Base-by-base conservation (phyloP, 1,140 invertebrate species). In the Danaus melanippus region DNA sequence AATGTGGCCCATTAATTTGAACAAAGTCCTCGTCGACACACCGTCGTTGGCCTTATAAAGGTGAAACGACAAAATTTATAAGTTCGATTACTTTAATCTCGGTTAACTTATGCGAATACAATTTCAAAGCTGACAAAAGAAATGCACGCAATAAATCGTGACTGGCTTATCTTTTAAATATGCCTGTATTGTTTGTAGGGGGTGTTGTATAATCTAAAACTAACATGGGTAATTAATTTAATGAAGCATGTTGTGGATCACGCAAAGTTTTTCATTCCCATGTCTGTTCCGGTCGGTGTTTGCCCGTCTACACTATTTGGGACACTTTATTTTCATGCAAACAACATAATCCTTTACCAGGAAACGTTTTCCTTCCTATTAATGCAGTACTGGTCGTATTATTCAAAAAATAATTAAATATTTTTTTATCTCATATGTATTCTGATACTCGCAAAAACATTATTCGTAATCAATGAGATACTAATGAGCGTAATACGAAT, bases 11-110 rank as follows among this genome's bases (percentile, higher is more conserved):
- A 86, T 86, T 86, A 86, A 84, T 86, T 86, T 81, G 80, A 78
- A 79, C 80, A 80, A 79, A 83, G 83, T 86, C 80, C 76, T 79
- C 84, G 81, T 84, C 84, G 81, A 82, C 81, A 82, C 79, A 82
- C 71, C 74, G 75, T 69, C 75, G 72, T 76, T 69, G 71, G 71
- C 78, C 79, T 75, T 84, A 79, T 81, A 86, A 75, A 86, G 81
- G 79, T 86, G 83, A 86, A 80, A 73, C 77, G 84, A 84, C 84
- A 84, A 84, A 86, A 86, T 86, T 86, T 86, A 86, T 86, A 86
- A 84, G 84, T 86, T 86, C 84, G 84, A 86, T 86, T 86, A 86
- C 79, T 86, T 86, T 86, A 84, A 86, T 86, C 84, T 86, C 75
- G 76, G 74, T 70, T 86, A 84, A 86, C 81, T 84, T 86, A 86